Evolutionary conservation across 2,113 vertebrate genomes (phyloP), one percentile per base, ranked within the genome.

Genomic region (Ondatra zibethicus): DNA sequence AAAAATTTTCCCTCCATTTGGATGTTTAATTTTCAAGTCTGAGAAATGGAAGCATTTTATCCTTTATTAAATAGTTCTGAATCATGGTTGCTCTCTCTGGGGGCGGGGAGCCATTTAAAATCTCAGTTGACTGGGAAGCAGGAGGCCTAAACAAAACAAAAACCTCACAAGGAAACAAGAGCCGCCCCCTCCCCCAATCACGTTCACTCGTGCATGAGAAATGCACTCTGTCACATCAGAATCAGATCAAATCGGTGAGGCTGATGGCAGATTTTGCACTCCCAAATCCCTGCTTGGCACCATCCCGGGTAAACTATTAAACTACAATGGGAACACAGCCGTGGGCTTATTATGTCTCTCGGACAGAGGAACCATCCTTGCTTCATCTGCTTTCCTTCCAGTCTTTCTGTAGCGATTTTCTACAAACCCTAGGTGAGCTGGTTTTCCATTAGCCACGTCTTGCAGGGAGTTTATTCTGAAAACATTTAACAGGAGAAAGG

Each of bases 31-130:
- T 96, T 97, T 91, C 55, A 96, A 96, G 93, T 21, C 73, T 89
- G 63, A 95, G 70, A 95, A 97, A 84, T 55, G 82, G 96, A 96
- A 96, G 47, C 42, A 65, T 93, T 96, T 97, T 93, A 92, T 92
- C 63, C 58, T 95, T 98, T 89, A 96, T 95, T 73, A 96, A 92
- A 97, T 52, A 95, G 81, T 87, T 82, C 5, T 93, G 96, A 97
- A 76, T 96, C 96, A 96, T 58, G 73, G 68, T 75, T 91, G 77
- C 39, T 91, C 47, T 21, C 7, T 81, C 63, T 92, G 95, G 80
- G 1, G 9, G 27, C 52, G 90, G 94, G 0, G 39, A 42, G 91
- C 78, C 90, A 73, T n/a, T 91, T 91, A 70, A 95, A 92, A 93
- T 94, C 91, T 96, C 36, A 86, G 77, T 78, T 93, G 95, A 29